phyloP scores from a whole-genome alignment of 2,888 invertebrate species.

The Leptinotarsa peninsularis region DNA sequence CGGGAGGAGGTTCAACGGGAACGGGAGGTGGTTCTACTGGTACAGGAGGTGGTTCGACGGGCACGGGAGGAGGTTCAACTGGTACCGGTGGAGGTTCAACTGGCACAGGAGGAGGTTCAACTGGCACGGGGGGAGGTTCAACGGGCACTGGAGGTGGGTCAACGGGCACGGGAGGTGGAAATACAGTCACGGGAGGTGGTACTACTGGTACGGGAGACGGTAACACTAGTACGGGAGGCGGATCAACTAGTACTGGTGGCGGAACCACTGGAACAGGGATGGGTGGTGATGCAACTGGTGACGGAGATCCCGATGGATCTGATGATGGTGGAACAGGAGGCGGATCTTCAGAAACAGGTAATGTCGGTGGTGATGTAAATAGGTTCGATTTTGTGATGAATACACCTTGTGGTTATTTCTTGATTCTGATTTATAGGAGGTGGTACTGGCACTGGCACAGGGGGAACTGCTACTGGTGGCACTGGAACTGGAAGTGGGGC shows the following conservation, averaged over 20 bases:
- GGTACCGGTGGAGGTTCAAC: constrained; percentile 63
- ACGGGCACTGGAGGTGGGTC: constrained; percentile 42
- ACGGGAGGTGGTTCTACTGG: constrained; percentile 53
- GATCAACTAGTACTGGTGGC: constrained; percentile 39
- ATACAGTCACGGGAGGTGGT: constrained; percentile 40
- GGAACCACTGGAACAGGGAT: constrained; percentile 39
- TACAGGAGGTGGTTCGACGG: constrained; percentile 63
- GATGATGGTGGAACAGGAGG: constrained; percentile 42
- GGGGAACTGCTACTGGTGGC: constrained; percentile 33
- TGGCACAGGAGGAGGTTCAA: constrained; percentile 61
- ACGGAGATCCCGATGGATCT: constrained; percentile 34
- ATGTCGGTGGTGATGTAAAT: constrained; percentile 33
- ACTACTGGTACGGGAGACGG: constrained; percentile 47
- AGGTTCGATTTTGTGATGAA: background rate
- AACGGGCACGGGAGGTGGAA: constrained; percentile 41
- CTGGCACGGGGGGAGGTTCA: constrained; percentile 46
- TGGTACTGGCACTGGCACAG: constrained; percentile 34
- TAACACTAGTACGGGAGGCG: constrained; percentile 38
- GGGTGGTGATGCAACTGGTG: constrained; percentile 35
- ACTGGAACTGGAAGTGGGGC: constrained; percentile 36
- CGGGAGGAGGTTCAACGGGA: constrained; percentile 41
- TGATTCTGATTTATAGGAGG: background rate
- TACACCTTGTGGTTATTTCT: background rate
- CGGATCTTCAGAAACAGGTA: constrained; percentile 34
- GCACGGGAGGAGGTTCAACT: constrained; percentile 51